Percentiles rank a stretch among this genome's conserved stretches.
These are phyloP conservation scores for Phenganax marumi DNA, from an alignment of 92 coral and sea anemone species.

Conservation along the genomic window DNA sequence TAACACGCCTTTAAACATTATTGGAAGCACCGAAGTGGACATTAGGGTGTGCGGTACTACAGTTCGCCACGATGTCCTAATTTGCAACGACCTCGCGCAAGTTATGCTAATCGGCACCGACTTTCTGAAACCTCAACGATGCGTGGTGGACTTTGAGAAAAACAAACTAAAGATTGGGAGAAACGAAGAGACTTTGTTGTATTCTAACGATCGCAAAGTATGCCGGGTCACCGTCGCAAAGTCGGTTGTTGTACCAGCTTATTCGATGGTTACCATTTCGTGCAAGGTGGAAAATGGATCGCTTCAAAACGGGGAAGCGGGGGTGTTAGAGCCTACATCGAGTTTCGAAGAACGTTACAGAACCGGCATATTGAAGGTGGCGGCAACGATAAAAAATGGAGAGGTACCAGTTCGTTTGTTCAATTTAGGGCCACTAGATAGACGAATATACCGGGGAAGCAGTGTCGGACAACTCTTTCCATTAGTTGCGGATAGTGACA, in stretches of 20 bases:
- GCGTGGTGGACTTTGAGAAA: too few species aligned
- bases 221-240: too few species aligned
- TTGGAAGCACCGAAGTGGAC: too few species aligned
- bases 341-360: conserved; percentile 41
- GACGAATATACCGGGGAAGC: conserved; percentile 40
- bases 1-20: too few species aligned
- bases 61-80: too few species aligned
- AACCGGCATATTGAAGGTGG: conserved; percentile 45
- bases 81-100: too few species aligned
- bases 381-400: conserved; percentile 33
- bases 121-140: too few species aligned
- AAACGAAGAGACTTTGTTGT: too few species aligned
- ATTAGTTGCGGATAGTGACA: conserved; percentile 28
- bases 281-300: conserved; percentile 32
- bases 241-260: conserved; percentile 37
- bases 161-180: too few species aligned
- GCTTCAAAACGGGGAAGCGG: background rate
- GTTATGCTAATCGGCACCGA: too few species aligned
- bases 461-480: conserved; percentile 47
- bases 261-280: conserved; percentile 33
- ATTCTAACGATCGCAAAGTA: too few species aligned
- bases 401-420: conserved; percentile 44
- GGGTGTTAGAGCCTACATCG: conserved; percentile 29
- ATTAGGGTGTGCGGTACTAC: too few species aligned
- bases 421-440: background rate